These are phyloP conservation scores for Physeter macrocephalus DNA, from an alignment of 2,113 vertebrate genomes.

Conservation along the genomic window DNA sequence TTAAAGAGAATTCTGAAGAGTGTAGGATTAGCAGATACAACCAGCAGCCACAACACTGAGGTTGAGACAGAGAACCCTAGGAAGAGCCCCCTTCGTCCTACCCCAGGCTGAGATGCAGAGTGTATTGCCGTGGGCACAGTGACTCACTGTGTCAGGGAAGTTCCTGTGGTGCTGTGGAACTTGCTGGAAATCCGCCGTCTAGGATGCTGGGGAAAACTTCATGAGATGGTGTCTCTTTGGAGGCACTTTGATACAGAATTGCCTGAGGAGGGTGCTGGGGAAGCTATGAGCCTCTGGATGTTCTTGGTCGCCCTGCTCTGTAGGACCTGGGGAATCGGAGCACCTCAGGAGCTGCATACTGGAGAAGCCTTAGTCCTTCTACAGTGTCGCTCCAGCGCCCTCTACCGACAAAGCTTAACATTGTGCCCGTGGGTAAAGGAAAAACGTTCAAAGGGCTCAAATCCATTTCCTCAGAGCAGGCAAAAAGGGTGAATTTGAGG, in stretches of 20 bases:
- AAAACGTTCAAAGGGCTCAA: not conserved
- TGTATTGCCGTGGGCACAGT: not conserved
- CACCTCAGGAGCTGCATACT: not conserved
- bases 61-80: not conserved
- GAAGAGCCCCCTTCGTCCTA: not conserved
- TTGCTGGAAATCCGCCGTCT: not conserved
- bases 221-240: not conserved
- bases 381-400: not conserved
- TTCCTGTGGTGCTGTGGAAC: not conserved
- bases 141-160: not conserved
- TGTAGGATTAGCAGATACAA: not conserved
- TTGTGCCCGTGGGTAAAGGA: not conserved
- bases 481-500: not conserved
- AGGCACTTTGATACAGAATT: not conserved
- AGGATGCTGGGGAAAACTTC: not conserved
- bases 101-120: not conserved
- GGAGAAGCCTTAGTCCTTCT: not conserved
- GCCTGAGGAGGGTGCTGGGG: not conserved
- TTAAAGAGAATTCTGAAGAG: not conserved
- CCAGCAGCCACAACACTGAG: not conserved
- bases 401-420: not conserved
- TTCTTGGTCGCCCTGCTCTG: not conserved
- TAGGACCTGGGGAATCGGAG: not conserved
- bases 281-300: not conserved
- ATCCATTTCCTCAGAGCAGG: not conserved